Evolutionary conservation across 2,888 invertebrate species (phyloP).

Genomic region (Hemaris fuciformis): DNA sequence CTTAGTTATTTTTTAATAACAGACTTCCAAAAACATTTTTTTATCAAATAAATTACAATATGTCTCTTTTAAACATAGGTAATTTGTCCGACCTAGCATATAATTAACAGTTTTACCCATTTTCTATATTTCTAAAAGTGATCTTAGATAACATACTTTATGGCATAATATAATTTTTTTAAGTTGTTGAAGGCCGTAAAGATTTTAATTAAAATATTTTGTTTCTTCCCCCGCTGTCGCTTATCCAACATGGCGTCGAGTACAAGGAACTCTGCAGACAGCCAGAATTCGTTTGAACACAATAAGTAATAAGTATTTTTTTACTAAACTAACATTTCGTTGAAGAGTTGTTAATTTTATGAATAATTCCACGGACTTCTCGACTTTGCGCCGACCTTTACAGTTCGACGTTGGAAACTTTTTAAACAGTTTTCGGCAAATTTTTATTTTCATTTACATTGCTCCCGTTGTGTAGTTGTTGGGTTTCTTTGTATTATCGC

Average conservation of each 20-base stretch:
- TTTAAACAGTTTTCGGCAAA: background rate
- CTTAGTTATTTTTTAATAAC: no score
- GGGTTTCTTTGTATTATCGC: slow-evolving; percentile 1
- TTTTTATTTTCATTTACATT: slow-evolving; percentile 7
- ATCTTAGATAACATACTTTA: no score
- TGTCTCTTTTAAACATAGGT: no score
- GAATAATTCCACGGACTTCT: slow-evolving; percentile 27
- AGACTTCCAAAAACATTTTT: no score
- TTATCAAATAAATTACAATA: no score
- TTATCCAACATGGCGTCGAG: background rate
- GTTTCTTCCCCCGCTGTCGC: no score
- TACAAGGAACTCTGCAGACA: background rate
- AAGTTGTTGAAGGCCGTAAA: no score
- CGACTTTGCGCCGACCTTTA: slow-evolving; percentile 2
- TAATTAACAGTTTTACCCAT: no score
- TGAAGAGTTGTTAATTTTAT: slow-evolving; percentile 27
- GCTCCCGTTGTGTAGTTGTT: background rate
- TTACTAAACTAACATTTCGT: slow-evolving; percentile 24
- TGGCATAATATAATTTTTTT: no score
- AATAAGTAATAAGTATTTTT: slow-evolving; percentile 28
- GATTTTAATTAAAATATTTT: background rate
- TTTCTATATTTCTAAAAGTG: no score
- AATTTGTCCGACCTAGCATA: no score
- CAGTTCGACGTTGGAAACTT: background rate
- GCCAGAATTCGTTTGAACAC: slow-evolving; percentile 12